Percentiles rank a stretch among this genome's conserved stretches.
Evolutionary conservation across 2,797 vertebrate species (phyloP).

Genomic region (Triplophysa bombifrons): DNA sequence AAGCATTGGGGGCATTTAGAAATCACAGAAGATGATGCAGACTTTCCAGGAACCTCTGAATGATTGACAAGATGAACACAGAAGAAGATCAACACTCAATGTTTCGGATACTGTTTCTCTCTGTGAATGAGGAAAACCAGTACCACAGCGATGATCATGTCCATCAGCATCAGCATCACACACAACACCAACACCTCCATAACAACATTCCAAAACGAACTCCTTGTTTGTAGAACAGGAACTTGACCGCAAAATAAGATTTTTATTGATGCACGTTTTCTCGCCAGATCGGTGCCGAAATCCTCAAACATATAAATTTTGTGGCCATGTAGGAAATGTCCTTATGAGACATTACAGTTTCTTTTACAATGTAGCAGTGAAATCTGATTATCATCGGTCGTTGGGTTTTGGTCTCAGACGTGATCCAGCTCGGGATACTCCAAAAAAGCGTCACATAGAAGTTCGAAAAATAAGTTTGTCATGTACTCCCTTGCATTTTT

Average conservation of each 20-base stretch:
- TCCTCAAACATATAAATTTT: neutral
- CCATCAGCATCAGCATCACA: slow-evolving; percentile 66
- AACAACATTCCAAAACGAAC: neutral
- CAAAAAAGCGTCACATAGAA: neutral
- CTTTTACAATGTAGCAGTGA: neutral
- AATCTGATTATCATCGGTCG: neutral
- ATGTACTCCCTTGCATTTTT: neutral
- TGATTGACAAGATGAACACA: neutral
- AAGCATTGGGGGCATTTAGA: neutral
- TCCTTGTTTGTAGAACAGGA: slow-evolving; percentile 1
- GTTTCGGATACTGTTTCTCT: slow-evolving; percentile 49
- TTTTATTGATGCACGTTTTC: neutral
- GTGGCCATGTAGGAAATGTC: neutral
- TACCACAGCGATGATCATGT: slow-evolving; percentile 61
- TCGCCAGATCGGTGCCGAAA: neutral
- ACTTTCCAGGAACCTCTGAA: neutral
- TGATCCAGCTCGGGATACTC: neutral
- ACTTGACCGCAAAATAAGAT: neutral
- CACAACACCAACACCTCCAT: slow-evolving; percentile 68
- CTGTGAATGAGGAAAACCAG: slow-evolving; percentile 66
- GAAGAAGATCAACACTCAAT: neutral
- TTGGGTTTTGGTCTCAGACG: neutral
- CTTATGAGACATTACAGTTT: neutral
- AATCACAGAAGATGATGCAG: too few relatives aligned
- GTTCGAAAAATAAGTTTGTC: neutral